These are phyloP conservation scores for Homarus gammarus DNA, from an alignment of 2,888 invertebrate genomes.

Conservation along the genomic window DNA sequence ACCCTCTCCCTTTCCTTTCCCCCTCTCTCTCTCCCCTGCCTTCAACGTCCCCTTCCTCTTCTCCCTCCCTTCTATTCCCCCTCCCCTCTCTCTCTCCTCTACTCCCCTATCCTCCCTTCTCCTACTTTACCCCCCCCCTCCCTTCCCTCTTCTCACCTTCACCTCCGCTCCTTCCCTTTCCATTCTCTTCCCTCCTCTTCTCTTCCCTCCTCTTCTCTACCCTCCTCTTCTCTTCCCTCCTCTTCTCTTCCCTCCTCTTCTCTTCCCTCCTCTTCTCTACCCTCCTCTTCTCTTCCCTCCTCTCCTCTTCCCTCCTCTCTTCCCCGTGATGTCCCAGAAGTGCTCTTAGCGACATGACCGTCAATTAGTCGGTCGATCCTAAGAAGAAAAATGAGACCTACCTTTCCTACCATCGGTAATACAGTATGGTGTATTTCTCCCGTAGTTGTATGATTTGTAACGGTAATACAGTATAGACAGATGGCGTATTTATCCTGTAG, in stretches of 20 bases:
- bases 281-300: too few relatives aligned
- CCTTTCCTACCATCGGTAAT: too few relatives aligned
- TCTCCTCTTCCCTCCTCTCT: too few relatives aligned
- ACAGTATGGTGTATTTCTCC: too few relatives aligned
- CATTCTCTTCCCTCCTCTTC: not conserved
- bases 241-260: not conserved
- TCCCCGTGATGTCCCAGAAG: too few relatives aligned
- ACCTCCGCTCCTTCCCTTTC: not conserved
- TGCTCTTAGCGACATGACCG: not conserved
- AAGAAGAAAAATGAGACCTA: not conserved
- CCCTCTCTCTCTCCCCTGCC: not conserved
- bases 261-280: not conserved
- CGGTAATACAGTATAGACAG: too few relatives aligned
- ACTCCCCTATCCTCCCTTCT: not conserved
- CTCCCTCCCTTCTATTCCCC: not conserved
- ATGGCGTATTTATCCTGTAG: too few relatives aligned
- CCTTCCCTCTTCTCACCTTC: not conserved
- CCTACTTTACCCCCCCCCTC: not conserved
- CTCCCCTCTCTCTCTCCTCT: not conserved
- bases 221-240: too few relatives aligned
- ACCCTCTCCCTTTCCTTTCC: not conserved
- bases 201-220: too few relatives aligned
- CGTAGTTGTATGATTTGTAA: too few relatives aligned
- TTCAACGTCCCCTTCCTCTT: not conserved
- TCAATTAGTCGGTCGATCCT: not conserved